phyloP scores from a whole-genome alignment of 1,140 invertebrate species.

The Calycopis cecrops region DNA sequence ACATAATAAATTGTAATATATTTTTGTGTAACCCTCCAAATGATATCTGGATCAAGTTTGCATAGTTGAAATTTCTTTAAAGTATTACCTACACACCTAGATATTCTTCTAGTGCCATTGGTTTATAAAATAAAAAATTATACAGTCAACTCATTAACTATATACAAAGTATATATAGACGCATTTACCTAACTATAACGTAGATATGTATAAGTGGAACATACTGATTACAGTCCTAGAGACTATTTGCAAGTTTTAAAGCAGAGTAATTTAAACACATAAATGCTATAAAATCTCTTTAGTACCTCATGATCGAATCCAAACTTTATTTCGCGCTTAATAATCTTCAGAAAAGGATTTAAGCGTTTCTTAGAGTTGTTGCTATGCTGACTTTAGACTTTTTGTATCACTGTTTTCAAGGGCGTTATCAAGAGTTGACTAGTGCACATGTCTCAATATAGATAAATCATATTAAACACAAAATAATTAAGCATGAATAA shows the following conservation, averaged over 20 bases:
- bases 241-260: background rate
- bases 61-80: too few relatives aligned
- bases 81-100: too few relatives aligned
- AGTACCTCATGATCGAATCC: conserved; percentile 63
- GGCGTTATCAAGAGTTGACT: conserved; percentile 46
- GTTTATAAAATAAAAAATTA: too few relatives aligned
- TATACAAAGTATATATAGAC: too few relatives aligned
- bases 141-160: too few relatives aligned
- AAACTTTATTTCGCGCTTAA: conserved; percentile 30
- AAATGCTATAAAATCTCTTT: conserved; percentile 12
- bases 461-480: conserved; percentile 22
- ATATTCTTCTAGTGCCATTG: too few relatives aligned
- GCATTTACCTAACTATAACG: too few relatives aligned
- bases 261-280: background rate
- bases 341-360: conserved; percentile 46
- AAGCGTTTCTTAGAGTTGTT: conserved; percentile 54
- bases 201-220: too few relatives aligned
- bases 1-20: too few relatives aligned
- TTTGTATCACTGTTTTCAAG: conserved; percentile 66
- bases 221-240: too few relatives aligned
- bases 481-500: conserved; percentile 29
- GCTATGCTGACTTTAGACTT: conserved; percentile 70
- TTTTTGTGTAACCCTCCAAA: too few relatives aligned
- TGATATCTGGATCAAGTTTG: too few relatives aligned
- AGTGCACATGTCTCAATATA: conserved; percentile 33